Evolutionary conservation across 2,888 invertebrate species (phyloP).

Genomic region (Beris chalybata): DNA sequence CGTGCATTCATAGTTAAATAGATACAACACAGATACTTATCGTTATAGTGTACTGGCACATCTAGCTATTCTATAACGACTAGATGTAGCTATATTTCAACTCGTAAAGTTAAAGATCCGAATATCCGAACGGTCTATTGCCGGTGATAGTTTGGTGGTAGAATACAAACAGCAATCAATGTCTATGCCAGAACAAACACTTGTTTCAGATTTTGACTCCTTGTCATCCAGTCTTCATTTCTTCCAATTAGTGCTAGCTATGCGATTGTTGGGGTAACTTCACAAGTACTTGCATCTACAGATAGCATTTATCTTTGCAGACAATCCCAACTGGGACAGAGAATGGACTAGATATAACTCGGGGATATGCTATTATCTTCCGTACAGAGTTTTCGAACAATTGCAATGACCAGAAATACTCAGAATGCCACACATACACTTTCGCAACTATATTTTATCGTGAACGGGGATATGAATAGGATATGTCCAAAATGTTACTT

Average conservation of each 20-base stretch:
- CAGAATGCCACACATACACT: no score
- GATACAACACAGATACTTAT: neutral
- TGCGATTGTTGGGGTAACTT: conserved; percentile 11
- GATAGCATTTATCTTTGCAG: conserved; percentile 12
- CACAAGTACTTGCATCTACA: neutral
- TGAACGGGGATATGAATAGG: no score
- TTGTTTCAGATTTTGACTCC: conserved; percentile 31
- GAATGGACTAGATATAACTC: no score
- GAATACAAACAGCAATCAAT: conserved; percentile 27
- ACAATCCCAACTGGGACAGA: neutral
- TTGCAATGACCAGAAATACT: no score
- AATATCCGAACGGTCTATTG: neutral
- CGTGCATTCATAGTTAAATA: neutral
- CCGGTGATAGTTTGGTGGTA: conserved; percentile 2
- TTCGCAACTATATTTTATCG: no score
- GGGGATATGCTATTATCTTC: no score
- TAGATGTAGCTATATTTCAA: no score
- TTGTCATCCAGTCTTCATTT: conserved; percentile 9
- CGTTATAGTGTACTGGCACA: no score
- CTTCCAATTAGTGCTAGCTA: conserved; percentile 24
- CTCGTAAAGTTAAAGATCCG: no score
- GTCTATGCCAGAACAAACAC: conserved; percentile 28
- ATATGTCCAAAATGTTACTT: no score
- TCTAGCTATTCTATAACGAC: no score
- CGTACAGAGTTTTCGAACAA: no score